These are phyloP conservation scores for Latrodectus hesperus DNA, from an alignment of 2,888 invertebrate genomes.

Conservation along the genomic window DNA sequence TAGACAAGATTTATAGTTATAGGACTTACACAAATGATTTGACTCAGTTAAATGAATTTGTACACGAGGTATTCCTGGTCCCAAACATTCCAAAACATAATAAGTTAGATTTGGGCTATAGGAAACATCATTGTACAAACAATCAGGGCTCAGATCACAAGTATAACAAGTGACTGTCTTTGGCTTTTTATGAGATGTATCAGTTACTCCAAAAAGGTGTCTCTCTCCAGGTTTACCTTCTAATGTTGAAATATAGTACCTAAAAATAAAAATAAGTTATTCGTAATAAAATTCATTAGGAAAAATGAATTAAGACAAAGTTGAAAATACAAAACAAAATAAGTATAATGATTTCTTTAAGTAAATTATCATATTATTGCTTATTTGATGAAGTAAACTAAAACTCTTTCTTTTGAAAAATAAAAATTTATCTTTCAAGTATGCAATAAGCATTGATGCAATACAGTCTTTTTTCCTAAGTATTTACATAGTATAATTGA, in stretches of 20 bases:
- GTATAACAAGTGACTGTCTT: slow-evolving; percentile 86
- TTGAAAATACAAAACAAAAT: not conserved
- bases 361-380: too few relatives aligned
- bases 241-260: slow-evolving; percentile 92
- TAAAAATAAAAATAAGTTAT: slow-evolving; percentile 75
- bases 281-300: not conserved
- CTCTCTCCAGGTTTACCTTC: slow-evolving; percentile 89
- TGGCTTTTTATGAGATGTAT: slow-evolving; percentile 81
- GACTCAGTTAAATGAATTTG: slow-evolving; percentile 79
- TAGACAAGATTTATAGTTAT: not conserved
- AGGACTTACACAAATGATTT: slow-evolving; percentile 70
- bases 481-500: too few relatives aligned
- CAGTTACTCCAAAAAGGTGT: slow-evolving; percentile 88
- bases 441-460: too few relatives aligned
- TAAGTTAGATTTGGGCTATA: slow-evolving; percentile 82
- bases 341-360: too few relatives aligned
- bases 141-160: slow-evolving; percentile 83
- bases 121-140: slow-evolving; percentile 72
- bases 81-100: slow-evolving; percentile 91
- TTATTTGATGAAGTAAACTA: too few relatives aligned
- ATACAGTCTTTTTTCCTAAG: too few relatives aligned
- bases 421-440: too few relatives aligned
- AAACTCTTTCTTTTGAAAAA: too few relatives aligned
- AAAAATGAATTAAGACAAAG: not conserved
- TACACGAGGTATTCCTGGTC: slow-evolving; percentile 89